Base-by-base conservation (phyloP, 2,888 invertebrate species). In the Pherbina coryleti region DNA sequence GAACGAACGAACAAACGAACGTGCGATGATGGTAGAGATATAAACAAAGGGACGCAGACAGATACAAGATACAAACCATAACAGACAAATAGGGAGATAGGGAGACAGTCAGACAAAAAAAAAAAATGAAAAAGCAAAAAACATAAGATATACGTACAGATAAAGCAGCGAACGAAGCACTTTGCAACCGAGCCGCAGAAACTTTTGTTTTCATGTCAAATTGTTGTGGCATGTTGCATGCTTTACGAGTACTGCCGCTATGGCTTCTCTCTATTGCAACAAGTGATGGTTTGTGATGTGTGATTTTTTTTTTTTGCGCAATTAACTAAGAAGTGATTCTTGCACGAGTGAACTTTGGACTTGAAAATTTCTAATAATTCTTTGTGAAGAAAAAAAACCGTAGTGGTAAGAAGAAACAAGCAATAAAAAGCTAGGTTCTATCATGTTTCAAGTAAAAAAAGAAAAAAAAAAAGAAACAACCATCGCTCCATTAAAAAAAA, bases 201-300 rank as follows among this genome's bases (percentile, higher is more conserved):
- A 64, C 64, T 64, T 31, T 64, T 69, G 69, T 51, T 69, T 69
- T 69, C 69, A 51, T 51, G 22, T 28, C 5, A 37, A 44, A 44
- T n/a, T 66, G 9, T 60, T 17, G 28, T 31, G 28, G 11, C 64
- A 9, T 34, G 64, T n/a, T 14, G 64, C 19, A 7, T n/a, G 28
- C 37, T 37, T 28, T 31, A 2, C n/a, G n/a, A n/a, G n/a, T n/a
- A n/a, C 28, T 31, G 11, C 17, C 64, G 11, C 34, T 34, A n/a
- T 31, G 37, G 64, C 37, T 64, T 64, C 64, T 34, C 31, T 14
- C 1, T 14, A 44, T 14, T 44, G 44, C 44, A 44, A 44, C 44
- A 44, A 44, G 44, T 44, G 44, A 44, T 44, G 44, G 44, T 44
- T 44, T 44, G 11, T n/a, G n/a, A n/a, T n/a, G n/a, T n/a, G n/a